Evolutionary conservation across 2,888 invertebrate species (phyloP).

Genomic region (Oegoconia quadripuncta): DNA sequence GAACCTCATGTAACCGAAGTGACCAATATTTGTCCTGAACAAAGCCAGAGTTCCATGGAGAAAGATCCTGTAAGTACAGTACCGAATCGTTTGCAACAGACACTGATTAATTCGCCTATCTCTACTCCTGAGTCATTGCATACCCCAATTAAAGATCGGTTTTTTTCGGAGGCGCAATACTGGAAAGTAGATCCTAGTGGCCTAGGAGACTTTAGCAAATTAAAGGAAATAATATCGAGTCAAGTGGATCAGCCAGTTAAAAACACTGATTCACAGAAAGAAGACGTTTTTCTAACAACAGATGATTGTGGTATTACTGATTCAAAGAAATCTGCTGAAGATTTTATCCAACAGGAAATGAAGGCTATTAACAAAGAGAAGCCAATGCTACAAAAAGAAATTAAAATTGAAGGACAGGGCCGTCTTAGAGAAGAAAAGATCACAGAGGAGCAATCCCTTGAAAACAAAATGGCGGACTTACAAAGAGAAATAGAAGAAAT

Average conservation of each 20-base stretch:
- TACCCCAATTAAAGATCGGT: constrained; percentile 65
- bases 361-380: background rate
- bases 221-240: constrained; percentile 47
- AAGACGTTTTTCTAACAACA: no score
- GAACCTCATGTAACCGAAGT: constrained; percentile 19
- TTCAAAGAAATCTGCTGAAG: constrained; percentile 2
- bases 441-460: constrained; percentile 61
- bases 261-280: constrained; percentile 9
- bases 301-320: no score
- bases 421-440: constrained; percentile 26
- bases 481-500: constrained; percentile 74
- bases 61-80: constrained; percentile 8
- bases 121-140: constrained; percentile 62
- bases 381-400: constrained; percentile 10
- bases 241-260: constrained; percentile 32
- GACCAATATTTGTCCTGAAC: constrained; percentile 30
- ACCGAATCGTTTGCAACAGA: constrained; percentile 11
- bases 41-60: no score
- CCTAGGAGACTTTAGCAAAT: constrained; percentile 35
- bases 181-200: constrained; percentile 60
- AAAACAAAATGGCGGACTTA: constrained; percentile 70
- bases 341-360: constrained; percentile 29
- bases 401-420: constrained; percentile 23
- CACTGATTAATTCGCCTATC: constrained; percentile 35
- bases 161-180: constrained; percentile 66